Percentiles rank a stretch among this genome's conserved stretches.
phyloP scores from a whole-genome alignment of 1,140 invertebrate species.

The Rhagoletis zephyria region DNA sequence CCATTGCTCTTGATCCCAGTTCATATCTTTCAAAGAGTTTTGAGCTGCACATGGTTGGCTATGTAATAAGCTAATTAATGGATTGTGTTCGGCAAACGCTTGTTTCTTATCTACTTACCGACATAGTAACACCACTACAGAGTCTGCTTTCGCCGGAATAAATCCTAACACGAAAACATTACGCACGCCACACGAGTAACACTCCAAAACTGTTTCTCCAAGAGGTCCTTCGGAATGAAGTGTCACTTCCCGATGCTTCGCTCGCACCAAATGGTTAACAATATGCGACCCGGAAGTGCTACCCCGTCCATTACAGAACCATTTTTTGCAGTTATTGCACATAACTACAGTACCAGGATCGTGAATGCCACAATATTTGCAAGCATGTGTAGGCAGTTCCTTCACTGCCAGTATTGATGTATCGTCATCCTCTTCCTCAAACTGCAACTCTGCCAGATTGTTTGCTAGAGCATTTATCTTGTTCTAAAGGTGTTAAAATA shows the following conservation, averaged over 20 bases:
- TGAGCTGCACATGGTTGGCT: conserved; percentile 96
- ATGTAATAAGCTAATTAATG: conserved; percentile 5
- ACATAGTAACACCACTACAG: conserved; percentile 97
- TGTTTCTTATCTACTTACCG: conserved; percentile 75
- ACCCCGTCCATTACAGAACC: conserved; percentile 99
- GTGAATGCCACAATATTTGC: conserved; percentile 99
- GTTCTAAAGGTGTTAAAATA: conserved; percentile 62
- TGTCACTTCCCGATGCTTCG: conserved; percentile 99
- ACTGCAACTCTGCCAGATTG: conserved; percentile 86
- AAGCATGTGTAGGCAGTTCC: conserved; percentile 93
- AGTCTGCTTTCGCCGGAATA: conserved; percentile 99
- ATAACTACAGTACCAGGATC: conserved; percentile 97
- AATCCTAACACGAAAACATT: conserved; percentile 99
- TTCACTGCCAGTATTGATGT: conserved; percentile 75
- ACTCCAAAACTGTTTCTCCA: conserved; percentile 97
- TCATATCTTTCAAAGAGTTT: conserved; percentile 97
- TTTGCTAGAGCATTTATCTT: conserved; percentile 83
- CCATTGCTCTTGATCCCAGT: conserved; percentile 99
- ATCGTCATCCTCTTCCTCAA: conserved; percentile 93
- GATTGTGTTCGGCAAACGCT: background rate
- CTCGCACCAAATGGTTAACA: conserved; percentile 97
- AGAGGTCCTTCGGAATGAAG: conserved; percentile 97
- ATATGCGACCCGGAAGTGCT: conserved; percentile 99
- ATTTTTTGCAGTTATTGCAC: conserved; percentile 98
- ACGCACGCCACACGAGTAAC: conserved; percentile 97